Evolutionary conservation across 2,888 invertebrate species (phyloP).

Genomic region (Neoaliturus tenellus): DNA sequence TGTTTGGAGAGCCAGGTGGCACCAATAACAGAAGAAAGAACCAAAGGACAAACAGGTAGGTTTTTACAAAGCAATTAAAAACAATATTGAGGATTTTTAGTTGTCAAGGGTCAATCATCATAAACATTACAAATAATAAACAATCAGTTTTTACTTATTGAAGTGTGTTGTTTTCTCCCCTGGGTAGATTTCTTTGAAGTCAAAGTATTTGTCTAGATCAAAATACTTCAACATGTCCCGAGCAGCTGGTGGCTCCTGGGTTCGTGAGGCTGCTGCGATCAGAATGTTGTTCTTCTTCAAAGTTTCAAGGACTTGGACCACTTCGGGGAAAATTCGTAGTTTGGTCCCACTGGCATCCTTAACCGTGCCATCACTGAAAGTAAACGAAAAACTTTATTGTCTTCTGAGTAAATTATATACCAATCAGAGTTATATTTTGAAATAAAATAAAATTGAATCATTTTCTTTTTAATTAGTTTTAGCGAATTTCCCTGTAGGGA

Average conservation of each 20-base stretch:
- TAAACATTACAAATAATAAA: no score
- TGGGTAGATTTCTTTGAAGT: conserved; percentile 67
- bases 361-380: conserved; percentile 58
- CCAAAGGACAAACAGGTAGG: no score
- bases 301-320: conserved; percentile 55
- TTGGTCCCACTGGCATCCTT: conserved; percentile 61
- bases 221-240: conserved; percentile 66
- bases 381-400: not conserved
- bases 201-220: conserved; percentile 64
- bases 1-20: no score
- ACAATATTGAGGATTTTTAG: no score
- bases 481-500: no score
- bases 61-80: no score
- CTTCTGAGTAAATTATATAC: not conserved
- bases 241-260: conserved; percentile 65
- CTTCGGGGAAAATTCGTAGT: conserved; percentile 61
- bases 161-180: conserved; percentile 66
- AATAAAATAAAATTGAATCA: not conserved
- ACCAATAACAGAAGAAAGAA: no score
- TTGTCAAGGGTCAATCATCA: no score
- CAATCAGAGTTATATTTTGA: no score
- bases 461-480: not conserved
- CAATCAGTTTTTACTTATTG: no score
- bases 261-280: conserved; percentile 67
- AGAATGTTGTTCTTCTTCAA: conserved; percentile 58